These are phyloP conservation scores for Percopsis transmontana DNA, from an alignment of 2,113 vertebrate genomes.

Conservation along the genomic window DNA sequence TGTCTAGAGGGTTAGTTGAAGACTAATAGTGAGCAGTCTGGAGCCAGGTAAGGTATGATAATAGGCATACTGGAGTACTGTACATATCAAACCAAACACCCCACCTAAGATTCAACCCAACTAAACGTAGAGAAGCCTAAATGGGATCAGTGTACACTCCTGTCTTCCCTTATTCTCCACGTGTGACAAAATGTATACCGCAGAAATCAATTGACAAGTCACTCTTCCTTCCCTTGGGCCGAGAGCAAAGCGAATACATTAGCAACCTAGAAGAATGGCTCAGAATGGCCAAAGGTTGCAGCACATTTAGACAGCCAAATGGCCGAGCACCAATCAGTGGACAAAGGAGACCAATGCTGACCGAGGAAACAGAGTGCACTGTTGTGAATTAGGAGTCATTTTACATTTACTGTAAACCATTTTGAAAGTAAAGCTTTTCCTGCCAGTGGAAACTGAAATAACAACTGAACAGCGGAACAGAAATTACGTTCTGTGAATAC, in stretches of 20 bases:
- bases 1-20: slow-evolving; percentile 13
- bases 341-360: not conserved
- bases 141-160: not conserved
- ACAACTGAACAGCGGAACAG: too few species aligned
- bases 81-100: not conserved
- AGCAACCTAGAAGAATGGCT: not conserved
- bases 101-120: not conserved
- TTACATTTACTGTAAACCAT: too few species aligned
- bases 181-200: not conserved
- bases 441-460: too few species aligned
- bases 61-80: too few species aligned
- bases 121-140: not conserved
- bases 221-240: not conserved
- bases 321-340: not conserved
- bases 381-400: too few species aligned
- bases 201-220: not conserved
- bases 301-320: slow-evolving; percentile 36
- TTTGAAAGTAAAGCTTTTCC: too few species aligned
- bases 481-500: too few species aligned
- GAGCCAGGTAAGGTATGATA: not conserved
- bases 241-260: not conserved
- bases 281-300: not conserved
- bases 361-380: not conserved
- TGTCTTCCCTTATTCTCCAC: not conserved
- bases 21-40: slow-evolving; percentile 26